A percentile compares a stretch with the other conserved stretches of the same genome.
Conservation (phyloP, 2,888 invertebrate species). For the Eucriotettix oculatus region DNA sequence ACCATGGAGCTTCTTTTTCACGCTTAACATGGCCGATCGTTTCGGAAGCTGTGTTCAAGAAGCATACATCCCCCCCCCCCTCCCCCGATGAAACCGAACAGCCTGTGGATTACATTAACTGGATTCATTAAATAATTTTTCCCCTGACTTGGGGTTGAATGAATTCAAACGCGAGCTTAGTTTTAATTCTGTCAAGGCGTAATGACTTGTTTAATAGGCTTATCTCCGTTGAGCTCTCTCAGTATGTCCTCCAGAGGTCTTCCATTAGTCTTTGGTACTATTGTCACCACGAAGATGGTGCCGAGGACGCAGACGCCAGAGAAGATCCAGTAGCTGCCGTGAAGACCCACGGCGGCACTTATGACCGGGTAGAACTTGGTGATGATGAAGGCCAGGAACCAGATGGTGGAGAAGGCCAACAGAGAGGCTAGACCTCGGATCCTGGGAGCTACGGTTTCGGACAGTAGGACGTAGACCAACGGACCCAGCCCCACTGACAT, state of each 20-base stretch:
- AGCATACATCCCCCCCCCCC: too few relatives aligned
- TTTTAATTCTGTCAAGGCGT: too few relatives aligned
- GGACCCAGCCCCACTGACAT: not conserved
- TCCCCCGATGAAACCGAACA: too few relatives aligned
- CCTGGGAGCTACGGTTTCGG: not conserved
- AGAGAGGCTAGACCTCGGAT: constrained; percentile 16
- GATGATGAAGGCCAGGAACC: not conserved
- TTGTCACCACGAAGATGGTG: constrained; percentile 21
- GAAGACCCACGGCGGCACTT: constrained; percentile 22
- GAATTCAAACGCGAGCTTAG: too few relatives aligned
- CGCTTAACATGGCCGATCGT: too few relatives aligned
- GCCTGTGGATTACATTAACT: too few relatives aligned
- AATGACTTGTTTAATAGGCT: not conserved
- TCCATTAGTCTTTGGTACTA: constrained; percentile 29
- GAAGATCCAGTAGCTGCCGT: constrained; percentile 27
- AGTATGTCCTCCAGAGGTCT: constrained; percentile 27
- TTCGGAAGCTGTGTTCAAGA: too few relatives aligned
- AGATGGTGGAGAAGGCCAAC: constrained; percentile 22
- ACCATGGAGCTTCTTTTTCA: too few relatives aligned
- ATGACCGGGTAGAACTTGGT: constrained; percentile 25
- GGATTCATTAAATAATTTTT: too few relatives aligned
- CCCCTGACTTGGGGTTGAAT: too few relatives aligned
- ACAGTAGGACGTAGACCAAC: not conserved
- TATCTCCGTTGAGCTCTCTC: constrained; percentile 10
- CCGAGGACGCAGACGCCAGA: constrained; percentile 22